Percentiles rank a stretch among this genome's conserved stretches.
phyloP scores from a whole-genome alignment of 2,113 vertebrate genomes.

The Archocentrus centrarchus region DNA sequence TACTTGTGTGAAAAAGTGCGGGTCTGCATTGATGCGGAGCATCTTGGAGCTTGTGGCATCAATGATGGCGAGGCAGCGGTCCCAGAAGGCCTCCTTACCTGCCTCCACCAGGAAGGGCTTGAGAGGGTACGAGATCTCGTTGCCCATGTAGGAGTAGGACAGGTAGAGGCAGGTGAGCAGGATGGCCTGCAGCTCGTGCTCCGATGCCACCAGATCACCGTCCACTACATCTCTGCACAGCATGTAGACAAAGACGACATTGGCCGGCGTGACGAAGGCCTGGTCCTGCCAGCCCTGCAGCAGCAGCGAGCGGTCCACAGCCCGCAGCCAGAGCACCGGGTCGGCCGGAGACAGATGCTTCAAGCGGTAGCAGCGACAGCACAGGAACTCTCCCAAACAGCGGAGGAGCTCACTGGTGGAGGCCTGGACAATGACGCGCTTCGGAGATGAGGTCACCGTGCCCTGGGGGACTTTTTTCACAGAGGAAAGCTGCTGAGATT shows the following conservation, averaged over 20 bases:
- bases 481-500: conserved; percentile 76
- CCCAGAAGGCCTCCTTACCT: conserved; percentile 87
- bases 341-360: conserved; percentile 83
- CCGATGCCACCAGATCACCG: conserved; percentile 81
- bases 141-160: conserved; percentile 90
- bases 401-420: conserved; percentile 87
- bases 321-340: conserved; percentile 84
- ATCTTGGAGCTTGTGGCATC: conserved; percentile 84
- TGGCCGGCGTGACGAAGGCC: conserved; percentile 87
- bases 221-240: conserved; percentile 85
- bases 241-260: conserved; percentile 89
- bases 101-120: conserved; percentile 88
- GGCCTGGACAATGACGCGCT: conserved; percentile 86
- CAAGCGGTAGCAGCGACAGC: conserved; percentile 84
- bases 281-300: conserved; percentile 90
- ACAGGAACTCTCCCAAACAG: conserved; percentile 86
- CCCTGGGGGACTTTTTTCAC: conserved; percentile 74
- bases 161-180: conserved; percentile 88
- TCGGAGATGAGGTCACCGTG: conserved; percentile 71
- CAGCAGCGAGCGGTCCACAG: conserved; percentile 85
- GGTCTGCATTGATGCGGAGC: conserved; percentile 87
- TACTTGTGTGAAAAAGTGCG: conserved; percentile 88
- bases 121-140: conserved; percentile 88
- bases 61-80: conserved; percentile 85
- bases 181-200: conserved; percentile 85